Evolutionary conservation across 1,140 invertebrate species (phyloP), one percentile per base, ranked within the genome.

Genomic region (Branchinecta lindahli): DNA sequence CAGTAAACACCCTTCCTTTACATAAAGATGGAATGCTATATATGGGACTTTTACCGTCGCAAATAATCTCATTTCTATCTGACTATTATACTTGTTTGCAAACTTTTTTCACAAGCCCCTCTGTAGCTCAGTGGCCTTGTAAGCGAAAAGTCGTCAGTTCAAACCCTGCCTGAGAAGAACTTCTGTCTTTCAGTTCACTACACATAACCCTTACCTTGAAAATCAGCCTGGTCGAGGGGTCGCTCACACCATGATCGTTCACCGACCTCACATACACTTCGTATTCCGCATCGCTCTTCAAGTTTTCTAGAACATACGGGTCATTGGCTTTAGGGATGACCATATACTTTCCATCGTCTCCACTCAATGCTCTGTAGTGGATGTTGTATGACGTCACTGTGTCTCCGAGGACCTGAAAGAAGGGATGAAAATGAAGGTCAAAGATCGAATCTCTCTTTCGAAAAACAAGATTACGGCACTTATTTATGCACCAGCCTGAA

Each of bases 251-350:
- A 75, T 90, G 88, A 5, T 83, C 83, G 78, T 92, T 92, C 33
- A 87, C 83, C n/a, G 89, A 88, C 74, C 87, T 85, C 18, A 91
- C 85, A 75, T 85, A 91, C 44, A 74, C 86, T 77, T 92, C 90
- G 76, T 92, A 91, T 73, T 88, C 83, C 2, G 85, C 84, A 75
- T 86, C 84, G 8, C 86, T 83, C 73, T 86, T 82, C 33, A 92
- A 79, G 73, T 85, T 83, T 79, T 90, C 87, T 70, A 91, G 77
- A 70, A 92, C 85, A 74, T 83, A 87, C 8, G 89, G 89, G 65
- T 77, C 75, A 69, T 80, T 77, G 68, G 75, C 74, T 12, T 73
- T 72, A 8, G 72, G 65, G 61, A 84, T 75, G 4, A 77, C 77
- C 46, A 79, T 77, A 74, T 85, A 84, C 68, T 82, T 81, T 47